A percentile compares a stretch with the other conserved stretches of the same genome.
Evolutionary conservation across 2,797 vertebrate species (phyloP).

Genomic region (Sebastes glaucus): DNA sequence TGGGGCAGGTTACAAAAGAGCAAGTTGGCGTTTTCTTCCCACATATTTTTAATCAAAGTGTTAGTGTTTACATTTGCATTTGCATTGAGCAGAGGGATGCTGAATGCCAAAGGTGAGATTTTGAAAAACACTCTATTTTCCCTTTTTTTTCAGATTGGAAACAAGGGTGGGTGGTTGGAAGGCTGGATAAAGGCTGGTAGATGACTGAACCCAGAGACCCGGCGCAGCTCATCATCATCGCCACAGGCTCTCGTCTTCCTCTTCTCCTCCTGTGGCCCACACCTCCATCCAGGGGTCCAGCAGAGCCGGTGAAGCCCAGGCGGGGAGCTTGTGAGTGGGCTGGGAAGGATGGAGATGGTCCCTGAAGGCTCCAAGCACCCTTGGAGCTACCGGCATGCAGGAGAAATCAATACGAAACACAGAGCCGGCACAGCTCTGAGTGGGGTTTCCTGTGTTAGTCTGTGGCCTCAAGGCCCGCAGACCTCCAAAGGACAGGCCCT

Average conservation of each 20-base stretch:
- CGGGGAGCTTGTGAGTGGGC: slow-evolving; percentile 80
- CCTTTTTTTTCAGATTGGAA: slow-evolving; percentile 75
- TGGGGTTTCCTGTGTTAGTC: slow-evolving; percentile 77
- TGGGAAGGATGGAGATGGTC: slow-evolving; percentile 75
- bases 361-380: slow-evolving; percentile 78
- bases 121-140: slow-evolving; percentile 75
- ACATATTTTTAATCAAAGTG: slow-evolving; percentile 83
- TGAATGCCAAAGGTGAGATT: slow-evolving; percentile 81
- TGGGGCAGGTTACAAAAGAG: slow-evolving; percentile 78
- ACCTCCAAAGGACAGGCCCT: slow-evolving; percentile 78
- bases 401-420: slow-evolving; percentile 83
- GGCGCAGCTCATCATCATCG: slow-evolving; percentile 78
- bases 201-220: slow-evolving; percentile 80
- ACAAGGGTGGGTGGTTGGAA: slow-evolving; percentile 77
- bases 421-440: slow-evolving; percentile 66
- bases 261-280: slow-evolving; percentile 74
- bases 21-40: slow-evolving; percentile 79
- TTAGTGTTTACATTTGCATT: slow-evolving; percentile 82
- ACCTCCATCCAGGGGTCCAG: slow-evolving; percentile 77
- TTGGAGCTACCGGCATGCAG: slow-evolving; percentile 76
- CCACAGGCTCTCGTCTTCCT: slow-evolving; percentile 76
- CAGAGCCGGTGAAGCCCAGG: slow-evolving; percentile 70
- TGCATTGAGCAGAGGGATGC: slow-evolving; percentile 78
- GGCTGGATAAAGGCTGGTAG: slow-evolving; percentile 77
- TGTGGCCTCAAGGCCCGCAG: slow-evolving; percentile 74